Evolutionary conservation across 2,888 invertebrate species (phyloP).

Genomic region (Nebria salina): DNA sequence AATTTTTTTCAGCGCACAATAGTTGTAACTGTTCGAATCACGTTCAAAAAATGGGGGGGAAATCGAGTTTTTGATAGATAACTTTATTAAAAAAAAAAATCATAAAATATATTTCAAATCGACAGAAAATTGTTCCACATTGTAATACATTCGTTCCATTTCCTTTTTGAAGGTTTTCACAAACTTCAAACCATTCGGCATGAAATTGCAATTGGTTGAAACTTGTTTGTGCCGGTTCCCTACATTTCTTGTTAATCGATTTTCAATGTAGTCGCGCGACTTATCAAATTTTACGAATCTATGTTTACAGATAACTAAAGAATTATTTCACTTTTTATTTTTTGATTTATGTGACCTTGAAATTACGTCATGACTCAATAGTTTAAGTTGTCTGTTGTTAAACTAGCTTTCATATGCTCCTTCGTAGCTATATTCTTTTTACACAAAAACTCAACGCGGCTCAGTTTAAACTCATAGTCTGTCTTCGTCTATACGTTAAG

Average conservation of each 20-base stretch:
- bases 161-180: background rate
- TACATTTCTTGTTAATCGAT: slow-evolving; percentile 1
- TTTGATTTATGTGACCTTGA: background rate
- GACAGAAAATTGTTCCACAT: too few relatives aligned
- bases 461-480: too few relatives aligned
- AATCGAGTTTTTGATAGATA: too few relatives aligned
- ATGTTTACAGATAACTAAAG: background rate
- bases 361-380: background rate
- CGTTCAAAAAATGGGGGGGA: too few relatives aligned
- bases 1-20: background rate
- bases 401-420: too few relatives aligned
- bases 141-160: background rate
- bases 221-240: slow-evolving; percentile 1
- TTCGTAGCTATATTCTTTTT: too few relatives aligned
- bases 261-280: background rate
- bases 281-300: background rate
- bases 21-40: background rate
- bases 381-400: too few relatives aligned
- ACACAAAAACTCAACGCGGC: too few relatives aligned
- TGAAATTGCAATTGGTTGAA: background rate
- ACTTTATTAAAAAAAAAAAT: too few relatives aligned
- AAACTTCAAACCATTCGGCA: background rate
- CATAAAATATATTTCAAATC: too few relatives aligned
- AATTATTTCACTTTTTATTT: background rate
- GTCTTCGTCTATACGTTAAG: too few relatives aligned